A percentile compares a stretch with the other conserved stretches of the same genome.
These are phyloP conservation scores for Temnothorax longispinosus DNA, from an alignment of 1,140 invertebrate species.

Conservation along the genomic window DNA sequence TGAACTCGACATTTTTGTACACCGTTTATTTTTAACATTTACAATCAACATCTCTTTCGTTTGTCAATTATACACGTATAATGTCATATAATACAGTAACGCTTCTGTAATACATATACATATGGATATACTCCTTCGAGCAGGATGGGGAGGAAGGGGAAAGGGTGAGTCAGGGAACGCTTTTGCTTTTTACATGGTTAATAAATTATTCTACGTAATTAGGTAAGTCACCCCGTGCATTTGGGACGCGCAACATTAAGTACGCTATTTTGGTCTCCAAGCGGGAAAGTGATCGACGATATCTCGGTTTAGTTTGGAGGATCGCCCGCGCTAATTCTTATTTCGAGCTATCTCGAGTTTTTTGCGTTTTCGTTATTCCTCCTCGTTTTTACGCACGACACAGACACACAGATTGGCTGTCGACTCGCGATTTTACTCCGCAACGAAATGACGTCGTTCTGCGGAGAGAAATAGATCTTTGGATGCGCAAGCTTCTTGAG, in stretches of 20 bases:
- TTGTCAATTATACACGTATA: conserved; percentile 83
- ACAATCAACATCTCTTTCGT: conserved; percentile 84
- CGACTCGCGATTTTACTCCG: conserved; percentile 1
- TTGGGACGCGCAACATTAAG: conserved; percentile 63
- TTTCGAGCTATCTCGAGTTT: not conserved
- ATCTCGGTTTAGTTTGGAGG: not conserved
- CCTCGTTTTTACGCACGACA: not conserved
- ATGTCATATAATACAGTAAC: conserved; percentile 83
- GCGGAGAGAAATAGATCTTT: not conserved
- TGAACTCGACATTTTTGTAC: conserved; percentile 78
- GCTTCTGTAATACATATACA: conserved; percentile 78
- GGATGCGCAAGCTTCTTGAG: not conserved
- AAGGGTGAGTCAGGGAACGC: not conserved
- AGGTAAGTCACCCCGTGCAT: conserved; percentile 63
- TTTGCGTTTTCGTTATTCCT: not conserved
- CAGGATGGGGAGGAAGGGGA: not conserved
- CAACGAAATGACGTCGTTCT: conserved; percentile 13
- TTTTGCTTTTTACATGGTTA: conserved; percentile 57
- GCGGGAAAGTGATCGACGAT: conserved; percentile 54
- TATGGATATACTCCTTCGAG: conserved; percentile 70
- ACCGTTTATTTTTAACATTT: conserved; percentile 86
- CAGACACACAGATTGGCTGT: not conserved
- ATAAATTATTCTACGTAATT: conserved; percentile 70
- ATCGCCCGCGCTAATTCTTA: conserved; percentile 24
- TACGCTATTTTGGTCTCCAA: conserved; percentile 61